Evolutionary conservation across 2,797 vertebrate genomes (phyloP), one percentile per base, ranked within the genome.

Genomic region (Gymnoscopelus braueri): DNA sequence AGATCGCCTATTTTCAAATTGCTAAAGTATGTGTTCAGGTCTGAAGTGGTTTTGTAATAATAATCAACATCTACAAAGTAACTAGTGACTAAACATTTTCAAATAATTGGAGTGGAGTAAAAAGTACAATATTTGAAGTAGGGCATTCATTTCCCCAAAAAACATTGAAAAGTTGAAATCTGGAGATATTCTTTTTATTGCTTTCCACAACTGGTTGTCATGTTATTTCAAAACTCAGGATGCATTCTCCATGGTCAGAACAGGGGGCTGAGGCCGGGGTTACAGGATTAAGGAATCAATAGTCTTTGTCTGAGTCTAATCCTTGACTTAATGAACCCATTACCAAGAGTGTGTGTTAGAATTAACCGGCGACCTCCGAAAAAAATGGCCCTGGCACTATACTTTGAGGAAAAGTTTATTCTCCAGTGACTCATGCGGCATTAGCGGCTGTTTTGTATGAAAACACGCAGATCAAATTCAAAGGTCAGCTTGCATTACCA

Each of bases 281-380:
- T 60, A 10, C 39, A 10, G 49, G 63, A 50, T 72, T 60, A 56
- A 61, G 55, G 8, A 39, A 66, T 72, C 71, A 55, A 72, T 72
- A 51, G 51, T 56, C 58, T 66, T 65, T 60, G 58, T 72, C 71
- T 50, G 24, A 15, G 39, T 50, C 26, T 62, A 72, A 67, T 72
- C 64, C 58, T 44, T 29, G 50, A 48, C 35, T 67, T 72, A 52
- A 72, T 65, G 26, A 65, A 65, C 32, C 56, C 51, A 72, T 72
- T 60, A 65, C 4, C 23, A 13, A 12, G 23, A 35, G 69, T 15
- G 49, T 72, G 50, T 1, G 13, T 65, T 54, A 49, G 49, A 65
- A 39, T 60, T 62, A 67, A 44, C 58, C 24, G 52, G 24, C 52
- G 35, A 54, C 32, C 58, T 69, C 50, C 26, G 23, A 54, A 61